A percentile compares a stretch with the other conserved stretches of the same genome.
phyloP scores from a whole-genome alignment of 92 coral and sea anemone genomes.

The Desmophyllum pertusum region DNA sequence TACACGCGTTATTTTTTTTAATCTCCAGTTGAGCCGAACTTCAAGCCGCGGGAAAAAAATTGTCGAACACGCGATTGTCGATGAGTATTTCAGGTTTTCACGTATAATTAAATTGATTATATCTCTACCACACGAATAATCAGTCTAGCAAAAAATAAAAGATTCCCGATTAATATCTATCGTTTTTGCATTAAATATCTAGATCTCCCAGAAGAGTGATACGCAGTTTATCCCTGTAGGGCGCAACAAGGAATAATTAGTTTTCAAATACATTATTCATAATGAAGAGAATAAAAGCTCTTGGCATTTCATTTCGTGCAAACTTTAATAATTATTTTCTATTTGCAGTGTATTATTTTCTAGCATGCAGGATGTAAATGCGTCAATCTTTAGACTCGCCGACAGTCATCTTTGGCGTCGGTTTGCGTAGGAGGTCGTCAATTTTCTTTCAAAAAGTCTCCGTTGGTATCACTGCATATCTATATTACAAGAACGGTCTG shows the following conservation, averaged over 20 bases:
- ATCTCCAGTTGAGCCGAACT: not conserved
- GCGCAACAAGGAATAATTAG: conserved; percentile 17
- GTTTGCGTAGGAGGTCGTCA: not conserved
- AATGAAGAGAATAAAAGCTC: conserved; percentile 8
- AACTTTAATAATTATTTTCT: not conserved
- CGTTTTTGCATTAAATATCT: not conserved
- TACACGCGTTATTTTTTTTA: not conserved
- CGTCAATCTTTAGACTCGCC: not conserved
- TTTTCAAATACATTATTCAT: conserved; percentile 12
- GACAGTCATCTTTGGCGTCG: conserved; percentile 7
- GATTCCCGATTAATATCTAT: conserved; percentile 3
- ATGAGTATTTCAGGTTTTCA: not conserved
- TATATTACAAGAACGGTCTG: not conserved
- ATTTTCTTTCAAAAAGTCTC: not conserved
- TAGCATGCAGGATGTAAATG: not conserved
- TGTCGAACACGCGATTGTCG: not conserved
- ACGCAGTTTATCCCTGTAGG: conserved; percentile 15
- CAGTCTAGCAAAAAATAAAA: conserved; percentile 13
- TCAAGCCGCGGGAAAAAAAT: not conserved
- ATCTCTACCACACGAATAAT: conserved; percentile 18
- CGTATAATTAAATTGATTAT: not conserved
- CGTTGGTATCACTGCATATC: not conserved
- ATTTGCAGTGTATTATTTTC: not conserved
- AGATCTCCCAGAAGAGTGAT: not conserved
- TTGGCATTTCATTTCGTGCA: not conserved